Conservation (phyloP, 2,888 invertebrate genomes). For the Globia sparganii region DNA sequence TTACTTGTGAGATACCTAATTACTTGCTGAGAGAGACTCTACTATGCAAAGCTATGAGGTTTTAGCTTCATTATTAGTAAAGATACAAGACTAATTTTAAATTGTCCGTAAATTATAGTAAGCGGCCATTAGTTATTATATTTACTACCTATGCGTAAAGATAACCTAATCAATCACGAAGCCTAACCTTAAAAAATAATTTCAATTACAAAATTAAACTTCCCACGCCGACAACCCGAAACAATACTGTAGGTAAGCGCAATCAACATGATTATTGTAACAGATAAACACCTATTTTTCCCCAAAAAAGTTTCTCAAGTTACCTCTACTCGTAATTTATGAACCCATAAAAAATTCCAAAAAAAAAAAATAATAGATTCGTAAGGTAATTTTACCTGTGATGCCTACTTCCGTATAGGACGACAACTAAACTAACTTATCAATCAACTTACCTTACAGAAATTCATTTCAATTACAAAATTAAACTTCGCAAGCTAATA, state of each 20-base stretch:
- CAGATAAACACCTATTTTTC: conserved; percentile 59
- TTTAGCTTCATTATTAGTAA: too few relatives aligned
- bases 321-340: conserved; percentile 46
- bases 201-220: conserved; percentile 18
- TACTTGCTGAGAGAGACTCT: too few relatives aligned
- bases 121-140: too few relatives aligned
- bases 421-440: too few relatives aligned
- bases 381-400: too few relatives aligned
- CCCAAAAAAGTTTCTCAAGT: conserved; percentile 44
- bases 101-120: too few relatives aligned
- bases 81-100: too few relatives aligned
- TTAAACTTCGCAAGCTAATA: conserved; percentile 24
- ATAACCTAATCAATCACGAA: neutral
- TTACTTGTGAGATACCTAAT: too few relatives aligned
- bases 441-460: too few relatives aligned
- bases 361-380: too few relatives aligned
- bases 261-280: conserved; percentile 51
- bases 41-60: too few relatives aligned
- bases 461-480: conserved; percentile 4
- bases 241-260: conserved; percentile 28
- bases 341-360: conserved; percentile 60
- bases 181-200: neutral
- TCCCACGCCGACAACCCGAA: conserved; percentile 18
- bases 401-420: too few relatives aligned
- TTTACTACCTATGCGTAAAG: neutral